Conservation (phyloP, 2,888 invertebrate genomes). For the Athrips mouffetella region DNA sequence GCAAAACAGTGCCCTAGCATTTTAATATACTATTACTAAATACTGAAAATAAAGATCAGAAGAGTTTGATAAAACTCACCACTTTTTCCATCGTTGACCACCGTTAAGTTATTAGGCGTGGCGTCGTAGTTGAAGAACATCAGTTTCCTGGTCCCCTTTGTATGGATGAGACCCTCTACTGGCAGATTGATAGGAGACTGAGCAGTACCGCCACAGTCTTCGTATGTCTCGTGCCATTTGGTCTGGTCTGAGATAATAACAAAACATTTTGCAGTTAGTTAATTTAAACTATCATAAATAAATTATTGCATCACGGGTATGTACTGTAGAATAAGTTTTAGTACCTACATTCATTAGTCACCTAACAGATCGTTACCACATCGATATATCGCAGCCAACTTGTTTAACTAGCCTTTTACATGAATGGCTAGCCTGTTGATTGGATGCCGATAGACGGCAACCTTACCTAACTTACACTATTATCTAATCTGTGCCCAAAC, state of each 20-base stretch:
- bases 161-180: constrained; percentile 31
- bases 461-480: too few relatives aligned
- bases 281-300: neutral
- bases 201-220: constrained; percentile 41
- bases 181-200: constrained; percentile 61
- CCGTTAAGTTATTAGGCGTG: constrained; percentile 31
- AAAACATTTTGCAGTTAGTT: neutral
- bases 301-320: too few relatives aligned
- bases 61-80: constrained; percentile 34
- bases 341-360: too few relatives aligned
- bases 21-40: too few relatives aligned
- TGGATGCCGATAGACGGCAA: too few relatives aligned
- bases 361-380: too few relatives aligned
- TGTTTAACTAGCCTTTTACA: too few relatives aligned
- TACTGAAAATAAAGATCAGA: neutral
- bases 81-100: constrained; percentile 41
- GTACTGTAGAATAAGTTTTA: too few relatives aligned
- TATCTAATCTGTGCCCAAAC: too few relatives aligned
- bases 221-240: constrained; percentile 40
- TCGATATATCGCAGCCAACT: too few relatives aligned
- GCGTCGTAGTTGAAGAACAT: constrained; percentile 45
- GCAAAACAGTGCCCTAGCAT: too few relatives aligned
- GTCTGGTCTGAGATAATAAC: constrained; percentile 38
- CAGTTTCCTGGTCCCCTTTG: constrained; percentile 37
- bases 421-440: too few relatives aligned